Base-by-base conservation (phyloP, 2,888 invertebrate genomes). In the Acheta domesticus region DNA sequence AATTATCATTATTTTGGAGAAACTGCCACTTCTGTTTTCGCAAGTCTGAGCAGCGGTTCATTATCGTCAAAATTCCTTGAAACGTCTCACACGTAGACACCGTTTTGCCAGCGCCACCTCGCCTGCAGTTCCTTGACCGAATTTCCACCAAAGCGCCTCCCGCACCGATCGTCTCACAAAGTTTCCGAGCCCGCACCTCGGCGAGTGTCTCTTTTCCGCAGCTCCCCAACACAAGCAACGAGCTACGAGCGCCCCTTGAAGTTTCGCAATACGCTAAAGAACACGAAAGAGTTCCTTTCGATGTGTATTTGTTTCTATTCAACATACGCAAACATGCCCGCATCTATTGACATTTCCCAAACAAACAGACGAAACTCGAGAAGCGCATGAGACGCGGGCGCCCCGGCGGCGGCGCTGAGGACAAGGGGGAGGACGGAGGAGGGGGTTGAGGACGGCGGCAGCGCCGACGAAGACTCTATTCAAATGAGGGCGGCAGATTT, bases 311-410 rank as follows among this genome's bases (percentile, higher is more conserved):
- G 62, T 62, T 62, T 62, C 62, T 62, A 62, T 62, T 62, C 16
- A 62, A 62, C 62, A n/a, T 62, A n/a, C n/a, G 62, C 62, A 62
- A n/a, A 62, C n/a, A 62, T n/a, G 62, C 62, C 62, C 14, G 14
- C 62, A 62, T 62, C 62, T 62, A 62, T 62, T 62, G 62, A 62
- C 62, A 62, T 62, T 62, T 62, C 62, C 62, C 62, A 62, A 62
- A 62, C 62, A 62, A 62, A 62, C 62, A 62, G 62, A 62, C 62
- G 62, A 62, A 62, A 62, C 62, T 62, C 62, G 62, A 62, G 14
- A 62, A 19, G 62, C 62, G 62, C 62, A n/a, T n/a, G 62, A 62
- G 14, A 62, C 14, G 62, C 62, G 62, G 62, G 62, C 62, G 62
- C 62, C 62, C n/a, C 16, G 4, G n/a, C 16, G 16, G n/a, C 62